Conservation (phyloP, 2,888 invertebrate genomes). For the Diogma glabrata region DNA sequence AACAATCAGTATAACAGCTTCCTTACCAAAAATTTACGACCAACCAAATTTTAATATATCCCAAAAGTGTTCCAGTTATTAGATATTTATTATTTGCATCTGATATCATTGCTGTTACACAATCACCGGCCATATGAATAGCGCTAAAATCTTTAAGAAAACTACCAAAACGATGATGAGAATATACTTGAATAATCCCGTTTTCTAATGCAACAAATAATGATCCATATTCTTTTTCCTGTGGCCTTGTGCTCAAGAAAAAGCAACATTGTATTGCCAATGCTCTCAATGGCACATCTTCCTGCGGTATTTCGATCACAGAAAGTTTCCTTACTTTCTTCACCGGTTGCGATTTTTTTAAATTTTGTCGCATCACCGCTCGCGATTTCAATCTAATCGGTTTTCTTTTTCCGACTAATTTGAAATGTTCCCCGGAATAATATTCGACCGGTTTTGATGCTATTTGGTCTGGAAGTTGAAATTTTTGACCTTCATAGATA, state of each 20-base stretch:
- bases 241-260: slow-evolving; percentile 50
- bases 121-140: slow-evolving; percentile 52
- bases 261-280: slow-evolving; percentile 53
- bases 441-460: neutral
- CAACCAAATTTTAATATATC: slow-evolving; percentile 73
- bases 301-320: slow-evolving; percentile 36
- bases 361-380: too few species aligned
- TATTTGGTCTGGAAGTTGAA: neutral
- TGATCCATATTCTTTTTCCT: slow-evolving; percentile 41
- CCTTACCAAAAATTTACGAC: slow-evolving; percentile 51
- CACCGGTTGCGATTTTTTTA: too few species aligned
- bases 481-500: slow-evolving; percentile 1
- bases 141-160: slow-evolving; percentile 57
- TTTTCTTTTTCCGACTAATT: too few species aligned
- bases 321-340: slow-evolving; percentile 33
- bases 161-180: slow-evolving; percentile 63
- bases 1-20: neutral
- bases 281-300: slow-evolving; percentile 31
- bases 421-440: neutral
- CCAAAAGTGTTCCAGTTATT: slow-evolving; percentile 56
- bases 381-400: too few species aligned
- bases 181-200: slow-evolving; percentile 69
- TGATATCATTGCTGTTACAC: slow-evolving; percentile 49
- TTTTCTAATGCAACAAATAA: slow-evolving; percentile 61
- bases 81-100: slow-evolving; percentile 60